phyloP scores from a whole-genome alignment of 2,113 vertebrate genomes.

The Tricholaema leucomelas region DNA sequence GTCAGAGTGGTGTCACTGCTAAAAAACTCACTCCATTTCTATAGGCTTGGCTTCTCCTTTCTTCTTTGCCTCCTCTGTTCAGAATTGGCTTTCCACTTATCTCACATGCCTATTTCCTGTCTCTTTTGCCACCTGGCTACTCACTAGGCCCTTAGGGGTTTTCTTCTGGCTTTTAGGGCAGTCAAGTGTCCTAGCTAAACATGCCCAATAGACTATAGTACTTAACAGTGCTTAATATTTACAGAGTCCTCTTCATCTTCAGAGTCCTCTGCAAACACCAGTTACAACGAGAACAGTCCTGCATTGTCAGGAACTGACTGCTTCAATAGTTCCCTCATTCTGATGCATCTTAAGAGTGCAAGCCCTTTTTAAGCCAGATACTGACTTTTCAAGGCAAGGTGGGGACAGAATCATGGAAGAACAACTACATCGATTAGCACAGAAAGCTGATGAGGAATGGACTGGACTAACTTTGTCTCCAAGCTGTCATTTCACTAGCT shows the following conservation, averaged over 20 bases:
- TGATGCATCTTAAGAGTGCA: too few relatives aligned
- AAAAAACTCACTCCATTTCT: neutral
- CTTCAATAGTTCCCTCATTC: neutral
- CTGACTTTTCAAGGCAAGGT: too few relatives aligned
- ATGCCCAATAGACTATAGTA: neutral
- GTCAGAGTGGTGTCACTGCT: neutral
- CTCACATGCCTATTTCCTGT: neutral
- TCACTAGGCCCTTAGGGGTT: neutral
- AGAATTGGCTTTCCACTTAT: neutral
- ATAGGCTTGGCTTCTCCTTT: neutral
- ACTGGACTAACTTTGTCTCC: too few relatives aligned
- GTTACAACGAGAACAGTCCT: neutral
- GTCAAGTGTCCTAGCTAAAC: neutral
- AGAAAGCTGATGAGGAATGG: too few relatives aligned
- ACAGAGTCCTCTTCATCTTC: neutral
- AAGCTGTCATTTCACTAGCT: too few relatives aligned
- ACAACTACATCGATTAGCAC: too few relatives aligned
- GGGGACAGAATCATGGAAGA: too few relatives aligned
- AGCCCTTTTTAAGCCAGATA: too few relatives aligned
- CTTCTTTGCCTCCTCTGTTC: neutral
- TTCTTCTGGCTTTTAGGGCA: neutral
- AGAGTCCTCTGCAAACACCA: neutral
- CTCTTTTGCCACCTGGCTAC: neutral
- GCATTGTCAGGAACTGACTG: neutral
- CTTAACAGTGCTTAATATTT: neutral